Evolutionary conservation across 2,797 vertebrate genomes (phyloP).

Genomic region (Threskiornis aethiopicus): DNA sequence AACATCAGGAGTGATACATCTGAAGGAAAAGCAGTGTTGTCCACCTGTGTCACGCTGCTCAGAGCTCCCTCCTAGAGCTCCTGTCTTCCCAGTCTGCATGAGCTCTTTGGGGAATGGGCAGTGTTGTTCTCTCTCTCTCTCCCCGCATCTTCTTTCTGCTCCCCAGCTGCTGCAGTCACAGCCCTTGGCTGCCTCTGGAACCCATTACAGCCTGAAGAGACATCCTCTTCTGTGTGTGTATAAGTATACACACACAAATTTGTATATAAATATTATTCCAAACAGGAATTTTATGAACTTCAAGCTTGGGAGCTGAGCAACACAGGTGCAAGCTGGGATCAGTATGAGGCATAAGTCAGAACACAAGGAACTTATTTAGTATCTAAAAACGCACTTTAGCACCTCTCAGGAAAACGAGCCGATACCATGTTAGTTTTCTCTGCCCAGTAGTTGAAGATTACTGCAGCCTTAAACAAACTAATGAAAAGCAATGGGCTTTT

Average conservation of each 20-base stretch:
- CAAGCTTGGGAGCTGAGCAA: background rate
- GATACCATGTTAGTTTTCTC: background rate
- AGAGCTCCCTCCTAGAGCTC: background rate
- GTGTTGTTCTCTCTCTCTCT: background rate
- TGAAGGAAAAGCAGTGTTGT: background rate
- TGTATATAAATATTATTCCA: background rate
- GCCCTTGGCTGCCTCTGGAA: background rate
- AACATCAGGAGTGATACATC: background rate
- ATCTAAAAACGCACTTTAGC: background rate
- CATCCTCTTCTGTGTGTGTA: no score
- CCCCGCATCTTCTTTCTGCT: no score
- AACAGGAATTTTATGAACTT: background rate
- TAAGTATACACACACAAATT: accelerated
- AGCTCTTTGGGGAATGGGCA: accelerated
- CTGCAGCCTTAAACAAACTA: background rate
- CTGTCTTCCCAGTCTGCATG: no score
- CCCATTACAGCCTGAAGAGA: background rate
- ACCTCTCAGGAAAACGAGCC: background rate
- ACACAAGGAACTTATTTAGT: background rate
- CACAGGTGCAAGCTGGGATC: background rate
- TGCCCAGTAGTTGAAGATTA: background rate
- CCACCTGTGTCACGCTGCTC: accelerated
- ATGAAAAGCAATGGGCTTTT: background rate
- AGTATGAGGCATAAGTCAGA: background rate
- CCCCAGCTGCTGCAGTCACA: background rate